Evolutionary conservation across 2,888 invertebrate genomes (phyloP).

Genomic region (Strigamia maritima): DNA sequence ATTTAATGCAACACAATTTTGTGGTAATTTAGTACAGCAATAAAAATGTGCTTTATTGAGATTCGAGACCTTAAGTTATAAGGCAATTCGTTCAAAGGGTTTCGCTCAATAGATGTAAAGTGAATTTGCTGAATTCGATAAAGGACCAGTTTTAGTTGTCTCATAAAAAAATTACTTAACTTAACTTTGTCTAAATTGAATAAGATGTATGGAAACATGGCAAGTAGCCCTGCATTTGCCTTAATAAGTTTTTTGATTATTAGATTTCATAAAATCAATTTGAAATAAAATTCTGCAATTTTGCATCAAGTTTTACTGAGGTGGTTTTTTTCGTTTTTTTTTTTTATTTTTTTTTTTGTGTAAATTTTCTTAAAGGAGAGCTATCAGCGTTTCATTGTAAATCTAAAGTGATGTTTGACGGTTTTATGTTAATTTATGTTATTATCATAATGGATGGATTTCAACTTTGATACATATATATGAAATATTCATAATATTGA

Average conservation of each 20-base stretch:
- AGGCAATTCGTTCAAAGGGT: no score
- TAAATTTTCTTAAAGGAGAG: not conserved
- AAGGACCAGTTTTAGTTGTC: not conserved
- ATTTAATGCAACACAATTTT: no score
- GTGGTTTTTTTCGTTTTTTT: not conserved
- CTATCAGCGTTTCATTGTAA: not conserved
- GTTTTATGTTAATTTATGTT: conserved; percentile 15
- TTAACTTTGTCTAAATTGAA: not conserved
- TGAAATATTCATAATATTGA: not conserved
- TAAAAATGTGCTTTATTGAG: no score
- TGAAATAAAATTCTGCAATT: not conserved
- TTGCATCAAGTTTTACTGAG: not conserved
- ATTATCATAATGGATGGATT: not conserved
- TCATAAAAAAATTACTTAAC: not conserved
- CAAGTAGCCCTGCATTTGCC: not conserved
- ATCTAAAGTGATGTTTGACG: not conserved
- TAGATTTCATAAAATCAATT: not conserved
- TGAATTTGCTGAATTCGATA: not conserved
- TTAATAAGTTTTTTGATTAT: not conserved
- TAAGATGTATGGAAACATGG: conserved; percentile 1
- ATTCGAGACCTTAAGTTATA: no score
- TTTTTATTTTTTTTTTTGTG: not conserved
- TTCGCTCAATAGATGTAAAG: not conserved
- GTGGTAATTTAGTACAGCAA: no score
- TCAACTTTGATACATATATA: not conserved